A percentile compares a stretch with the other conserved stretches of the same genome.
These are phyloP conservation scores for Zele albiditarsus DNA, from an alignment of 2,888 invertebrate species.

Conservation along the genomic window DNA sequence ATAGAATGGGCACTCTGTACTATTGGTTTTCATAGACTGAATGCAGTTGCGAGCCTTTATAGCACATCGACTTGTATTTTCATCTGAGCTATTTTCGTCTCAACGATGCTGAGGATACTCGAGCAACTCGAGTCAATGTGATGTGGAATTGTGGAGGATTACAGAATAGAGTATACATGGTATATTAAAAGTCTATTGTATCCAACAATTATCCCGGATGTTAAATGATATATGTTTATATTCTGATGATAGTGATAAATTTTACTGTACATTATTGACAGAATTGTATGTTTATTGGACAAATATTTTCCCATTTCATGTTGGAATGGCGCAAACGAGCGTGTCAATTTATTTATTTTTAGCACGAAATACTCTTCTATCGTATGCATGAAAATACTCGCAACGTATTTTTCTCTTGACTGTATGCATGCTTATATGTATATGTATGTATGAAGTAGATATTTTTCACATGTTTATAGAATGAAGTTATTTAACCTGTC, in stretches of 20 bases:
- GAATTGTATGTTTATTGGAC: not conserved
- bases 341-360: not conserved
- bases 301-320: not conserved
- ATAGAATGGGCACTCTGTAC: not conserved
- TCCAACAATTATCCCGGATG: not conserved
- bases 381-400: not conserved
- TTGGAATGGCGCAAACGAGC: not conserved
- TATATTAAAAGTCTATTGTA: not conserved
- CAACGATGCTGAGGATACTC: not conserved
- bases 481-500: not conserved
- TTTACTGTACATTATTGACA: not conserved
- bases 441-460: not conserved
- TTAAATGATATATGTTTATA: not conserved
- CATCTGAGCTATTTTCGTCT: conserved; percentile 34
- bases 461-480: not conserved
- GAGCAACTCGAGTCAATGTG: not conserved
- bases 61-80: conserved; percentile 29
- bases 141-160: not conserved
- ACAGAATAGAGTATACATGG: not conserved
- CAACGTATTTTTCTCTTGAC: not conserved
- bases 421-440: not conserved
- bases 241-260: not conserved
- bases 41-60: conserved; percentile 1
- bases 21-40: conserved; percentile 26
- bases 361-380: not conserved